Conservation (phyloP, 2,888 invertebrate species). For the Helobdella robusta region DNA sequence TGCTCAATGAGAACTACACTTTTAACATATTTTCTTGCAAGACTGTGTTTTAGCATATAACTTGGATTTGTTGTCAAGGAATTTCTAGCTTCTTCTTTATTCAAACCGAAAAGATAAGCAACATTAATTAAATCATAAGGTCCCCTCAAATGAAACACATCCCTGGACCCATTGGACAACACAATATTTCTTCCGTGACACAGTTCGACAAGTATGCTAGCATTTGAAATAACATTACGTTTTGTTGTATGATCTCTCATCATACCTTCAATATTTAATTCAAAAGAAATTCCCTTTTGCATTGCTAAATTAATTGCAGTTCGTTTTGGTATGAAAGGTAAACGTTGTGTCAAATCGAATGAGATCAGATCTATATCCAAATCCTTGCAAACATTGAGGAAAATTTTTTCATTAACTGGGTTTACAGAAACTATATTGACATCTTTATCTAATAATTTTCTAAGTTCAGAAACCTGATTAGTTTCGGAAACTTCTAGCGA, state of each 20-base stretch:
- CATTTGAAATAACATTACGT: conserved; percentile 17
- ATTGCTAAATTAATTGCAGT: conserved; percentile 17
- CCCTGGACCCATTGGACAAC: conserved; percentile 17
- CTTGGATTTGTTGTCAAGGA: conserved; percentile 25
- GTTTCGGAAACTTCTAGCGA: no score
- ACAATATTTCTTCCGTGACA: conserved; percentile 15
- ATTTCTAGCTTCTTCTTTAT: conserved; percentile 21
- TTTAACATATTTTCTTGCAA: conserved; percentile 17
- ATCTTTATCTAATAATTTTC: no score
- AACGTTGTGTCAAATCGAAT: conserved; percentile 15
- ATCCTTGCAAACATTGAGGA: conserved; percentile 24
- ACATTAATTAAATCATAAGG: conserved; percentile 4
- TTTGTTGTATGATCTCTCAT: neutral
- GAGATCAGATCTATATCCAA: conserved; percentile 23
- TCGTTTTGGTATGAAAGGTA: conserved; percentile 22
- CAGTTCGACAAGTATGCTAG: conserved; percentile 12
- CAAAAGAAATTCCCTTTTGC: conserved; percentile 18
- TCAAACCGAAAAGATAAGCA: conserved; percentile 23
- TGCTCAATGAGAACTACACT: neutral
- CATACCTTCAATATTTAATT: conserved; percentile 14
- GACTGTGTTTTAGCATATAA: conserved; percentile 17
- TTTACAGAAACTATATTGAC: conserved; percentile 27
- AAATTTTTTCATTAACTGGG: conserved; percentile 29
- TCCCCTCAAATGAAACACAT: neutral
- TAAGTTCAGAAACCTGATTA: no score